phyloP scores from a whole-genome alignment of 2,797 vertebrate species.

The Karalla daura region DNA sequence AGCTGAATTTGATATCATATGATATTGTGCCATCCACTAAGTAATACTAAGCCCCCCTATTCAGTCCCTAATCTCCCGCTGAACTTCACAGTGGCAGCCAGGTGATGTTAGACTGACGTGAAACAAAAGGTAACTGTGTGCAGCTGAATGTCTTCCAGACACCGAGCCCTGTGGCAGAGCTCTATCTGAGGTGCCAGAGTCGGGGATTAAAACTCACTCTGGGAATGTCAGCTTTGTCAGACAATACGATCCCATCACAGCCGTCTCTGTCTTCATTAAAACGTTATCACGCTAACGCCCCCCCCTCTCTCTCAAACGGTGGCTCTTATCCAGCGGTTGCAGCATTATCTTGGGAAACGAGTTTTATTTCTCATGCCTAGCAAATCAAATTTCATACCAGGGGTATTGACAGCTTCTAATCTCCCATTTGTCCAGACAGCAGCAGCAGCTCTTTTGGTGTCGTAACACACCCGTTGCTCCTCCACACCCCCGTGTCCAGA shows the following conservation, averaged over 20 bases:
- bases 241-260: constrained; percentile 39
- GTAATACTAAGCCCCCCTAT: constrained; percentile 36
- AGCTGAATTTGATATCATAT: constrained; percentile 36
- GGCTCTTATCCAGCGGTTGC: constrained; percentile 12
- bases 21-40: constrained; percentile 39
- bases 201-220: constrained; percentile 68
- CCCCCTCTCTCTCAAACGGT: constrained; percentile 37
- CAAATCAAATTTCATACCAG: background rate
- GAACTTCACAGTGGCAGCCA: constrained; percentile 40
- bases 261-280: constrained; percentile 53
- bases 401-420: background rate
- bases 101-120: constrained; percentile 42
- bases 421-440: background rate
- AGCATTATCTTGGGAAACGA: background rate
- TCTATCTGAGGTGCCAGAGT: constrained; percentile 54
- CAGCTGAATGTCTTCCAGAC: constrained; percentile 53
- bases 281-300: constrained; percentile 41
- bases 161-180: constrained; percentile 34
- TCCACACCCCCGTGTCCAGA: constrained; percentile 26
- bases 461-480: constrained; percentile 27
- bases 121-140: constrained; percentile 61
- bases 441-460: background rate
- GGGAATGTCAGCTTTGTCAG: constrained; percentile 68
- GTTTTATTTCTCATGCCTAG: constrained; percentile 7
- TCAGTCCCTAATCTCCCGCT: constrained; percentile 41